Conservation (phyloP, 2,888 invertebrate genomes). For the Melinaea menophilus region DNA sequence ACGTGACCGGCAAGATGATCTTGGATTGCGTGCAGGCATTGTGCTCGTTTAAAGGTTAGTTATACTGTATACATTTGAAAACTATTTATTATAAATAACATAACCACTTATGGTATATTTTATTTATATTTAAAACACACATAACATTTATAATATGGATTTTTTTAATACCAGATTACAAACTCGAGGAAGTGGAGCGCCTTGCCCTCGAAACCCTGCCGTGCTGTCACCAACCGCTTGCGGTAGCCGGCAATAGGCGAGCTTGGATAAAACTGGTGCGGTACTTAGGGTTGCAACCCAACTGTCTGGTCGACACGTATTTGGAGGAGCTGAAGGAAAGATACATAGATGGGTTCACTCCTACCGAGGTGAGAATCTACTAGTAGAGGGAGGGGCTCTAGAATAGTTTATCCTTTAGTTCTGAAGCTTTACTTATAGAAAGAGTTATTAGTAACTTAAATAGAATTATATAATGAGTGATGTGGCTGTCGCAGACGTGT, state of each 20-base stretch:
- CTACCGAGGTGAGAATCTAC: constrained; percentile 50
- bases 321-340: constrained; percentile 77
- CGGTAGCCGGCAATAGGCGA: constrained; percentile 75
- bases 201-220: constrained; percentile 83
- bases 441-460: no score
- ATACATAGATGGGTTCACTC: constrained; percentile 77
- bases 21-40: constrained; percentile 74
- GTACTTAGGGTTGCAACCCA: constrained; percentile 77
- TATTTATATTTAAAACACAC: no score
- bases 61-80: no score
- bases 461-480: neutral
- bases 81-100: no score
- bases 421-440: no score
- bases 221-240: constrained; percentile 86
- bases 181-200: constrained; percentile 74
- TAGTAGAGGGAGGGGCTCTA: no score
- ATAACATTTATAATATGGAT: neutral
- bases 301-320: constrained; percentile 78
- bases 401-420: no score
- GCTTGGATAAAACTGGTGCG: constrained; percentile 84
- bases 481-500: constrained; percentile 62
- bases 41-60: constrained; percentile 67
- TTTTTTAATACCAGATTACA: constrained; percentile 47
- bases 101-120: no score
- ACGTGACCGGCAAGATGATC: constrained; percentile 76